Percentiles rank a stretch among this genome's conserved stretches.
These are phyloP conservation scores for Eupristina koningsbergeri DNA, from an alignment of 1,140 invertebrate genomes.

Conservation along the genomic window DNA sequence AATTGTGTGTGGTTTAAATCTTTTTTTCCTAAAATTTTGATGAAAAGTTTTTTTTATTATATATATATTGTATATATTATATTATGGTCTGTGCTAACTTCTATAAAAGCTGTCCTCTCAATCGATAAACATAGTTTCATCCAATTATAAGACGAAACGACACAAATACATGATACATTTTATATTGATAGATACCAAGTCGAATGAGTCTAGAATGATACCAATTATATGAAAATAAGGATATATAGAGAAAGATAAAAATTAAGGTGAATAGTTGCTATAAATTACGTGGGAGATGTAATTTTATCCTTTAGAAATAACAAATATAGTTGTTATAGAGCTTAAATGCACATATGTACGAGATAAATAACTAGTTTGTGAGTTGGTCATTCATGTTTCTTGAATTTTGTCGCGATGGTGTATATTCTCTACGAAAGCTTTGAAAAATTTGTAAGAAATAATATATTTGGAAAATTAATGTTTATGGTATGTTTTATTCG, in stretches of 20 bases:
- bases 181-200: conserved; percentile 10
- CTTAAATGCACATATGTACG: neutral
- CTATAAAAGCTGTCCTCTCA: neutral
- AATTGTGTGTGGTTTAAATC: too few relatives aligned
- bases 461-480: neutral
- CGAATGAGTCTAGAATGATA: neutral
- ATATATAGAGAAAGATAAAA: neutral
- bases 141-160: neutral
- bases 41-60: too few relatives aligned
- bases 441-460: neutral
- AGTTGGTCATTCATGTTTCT: neutral
- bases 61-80: neutral
- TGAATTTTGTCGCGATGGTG: neutral
- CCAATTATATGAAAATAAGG: neutral
- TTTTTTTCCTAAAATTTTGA: too few relatives aligned
- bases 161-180: conserved; percentile 2
- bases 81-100: neutral
- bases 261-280: neutral
- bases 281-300: neutral
- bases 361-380: neutral
- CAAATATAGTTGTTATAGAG: neutral
- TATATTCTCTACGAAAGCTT: neutral
- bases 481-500: neutral
- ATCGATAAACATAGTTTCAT: conserved; percentile 15
- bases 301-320: neutral